These are phyloP conservation scores for Glossosoma conforme DNA, from an alignment of 1,140 invertebrate genomes.

Conservation along the genomic window DNA sequence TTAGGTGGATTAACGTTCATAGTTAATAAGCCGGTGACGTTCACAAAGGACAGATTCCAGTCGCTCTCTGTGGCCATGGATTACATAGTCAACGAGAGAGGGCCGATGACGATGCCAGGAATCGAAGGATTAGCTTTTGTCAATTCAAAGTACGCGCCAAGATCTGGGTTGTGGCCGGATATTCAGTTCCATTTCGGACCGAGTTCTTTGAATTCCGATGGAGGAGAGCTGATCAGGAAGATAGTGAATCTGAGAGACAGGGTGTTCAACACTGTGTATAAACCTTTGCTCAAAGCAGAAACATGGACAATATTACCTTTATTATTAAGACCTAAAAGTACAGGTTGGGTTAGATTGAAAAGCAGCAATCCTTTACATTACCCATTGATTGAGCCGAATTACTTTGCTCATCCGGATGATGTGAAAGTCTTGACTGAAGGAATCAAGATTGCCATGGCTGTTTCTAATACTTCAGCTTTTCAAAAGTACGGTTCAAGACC, in stretches of 20 bases:
- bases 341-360: constrained; percentile 72
- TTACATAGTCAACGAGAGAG: constrained; percentile 73
- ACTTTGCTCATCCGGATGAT: constrained; percentile 77
- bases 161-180: constrained; percentile 70
- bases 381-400: constrained; percentile 88
- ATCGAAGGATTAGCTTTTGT: constrained; percentile 80
- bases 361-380: constrained; percentile 73
- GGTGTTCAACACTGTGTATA: constrained; percentile 81
- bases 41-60: constrained; percentile 73
- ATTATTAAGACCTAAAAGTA: constrained; percentile 75
- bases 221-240: constrained; percentile 68
- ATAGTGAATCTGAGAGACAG: constrained; percentile 72
- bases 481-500: constrained; percentile 73
- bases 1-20: constrained; percentile 77
- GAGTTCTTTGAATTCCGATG: constrained; percentile 75
- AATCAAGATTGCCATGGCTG: constrained; percentile 73
- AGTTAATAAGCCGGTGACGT: constrained; percentile 72
- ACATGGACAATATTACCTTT: constrained; percentile 81
- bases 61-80: constrained; percentile 72
- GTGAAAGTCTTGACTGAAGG: constrained; percentile 71
- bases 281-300: constrained; percentile 69
- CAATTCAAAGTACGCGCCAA: constrained; percentile 76
- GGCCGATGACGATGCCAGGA: constrained; percentile 75
- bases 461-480: constrained; percentile 75
- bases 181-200: constrained; percentile 83